A percentile compares a stretch with the other conserved stretches of the same genome.
These are phyloP conservation scores for Scolopax bukidnonensis DNA, from an alignment of 2,797 vertebrate genomes.

Conservation along the genomic window DNA sequence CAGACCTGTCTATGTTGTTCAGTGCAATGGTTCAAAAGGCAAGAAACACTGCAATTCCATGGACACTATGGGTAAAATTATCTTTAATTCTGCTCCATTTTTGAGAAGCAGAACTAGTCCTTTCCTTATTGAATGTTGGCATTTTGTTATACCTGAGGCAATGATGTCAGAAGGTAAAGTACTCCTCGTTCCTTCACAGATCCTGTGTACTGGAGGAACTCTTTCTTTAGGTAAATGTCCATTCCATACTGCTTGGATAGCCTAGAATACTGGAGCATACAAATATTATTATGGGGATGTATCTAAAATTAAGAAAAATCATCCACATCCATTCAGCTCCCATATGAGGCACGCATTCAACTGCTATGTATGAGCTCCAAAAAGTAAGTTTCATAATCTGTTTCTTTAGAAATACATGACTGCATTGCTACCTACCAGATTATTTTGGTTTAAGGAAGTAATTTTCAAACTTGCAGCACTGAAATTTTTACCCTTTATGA, in stretches of 20 bases:
- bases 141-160: conserved; percentile 81
- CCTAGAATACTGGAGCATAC: conserved; percentile 86
- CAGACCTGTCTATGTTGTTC: background rate
- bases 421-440: background rate
- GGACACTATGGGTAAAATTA: background rate
- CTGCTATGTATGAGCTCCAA: background rate
- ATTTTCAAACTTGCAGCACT: background rate
- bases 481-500: background rate
- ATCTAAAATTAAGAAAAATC: background rate
- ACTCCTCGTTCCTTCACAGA: conserved; percentile 91
- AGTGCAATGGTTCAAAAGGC: background rate
- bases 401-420: background rate
- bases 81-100: background rate
- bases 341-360: background rate
- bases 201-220: conserved; percentile 90
- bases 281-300: background rate
- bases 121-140: rapidly evolving
- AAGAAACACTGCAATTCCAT: background rate
- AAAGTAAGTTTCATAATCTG: background rate
- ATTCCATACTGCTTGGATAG: conserved; percentile 90
- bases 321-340: background rate
- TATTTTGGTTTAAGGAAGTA: background rate
- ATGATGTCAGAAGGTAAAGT: conserved; percentile 84
- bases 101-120: background rate
- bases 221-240: conserved; percentile 93